phyloP scores from a whole-genome alignment of 2,888 invertebrate genomes.

The Hirudinaria manillensis region DNA sequence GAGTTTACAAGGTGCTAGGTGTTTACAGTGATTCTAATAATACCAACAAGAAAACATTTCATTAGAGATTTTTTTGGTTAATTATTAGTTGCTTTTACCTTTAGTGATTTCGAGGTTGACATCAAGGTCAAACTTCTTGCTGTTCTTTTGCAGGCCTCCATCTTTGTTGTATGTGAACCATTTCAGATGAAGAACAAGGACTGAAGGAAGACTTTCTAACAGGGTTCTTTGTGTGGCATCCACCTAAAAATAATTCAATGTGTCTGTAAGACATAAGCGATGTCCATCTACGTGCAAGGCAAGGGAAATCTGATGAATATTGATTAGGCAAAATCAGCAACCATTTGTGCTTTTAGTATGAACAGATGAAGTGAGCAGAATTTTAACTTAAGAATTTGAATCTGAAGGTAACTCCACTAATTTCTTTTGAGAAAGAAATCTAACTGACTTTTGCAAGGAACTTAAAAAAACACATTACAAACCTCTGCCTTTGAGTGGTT shows the following conservation, averaged over 20 bases:
- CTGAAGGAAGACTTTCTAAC: conserved; percentile 79
- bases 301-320: background rate
- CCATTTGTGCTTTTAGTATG: too few relatives aligned
- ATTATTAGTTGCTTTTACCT: background rate
- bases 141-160: conserved; percentile 82
- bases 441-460: too few relatives aligned
- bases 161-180: conserved; percentile 76
- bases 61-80: background rate
- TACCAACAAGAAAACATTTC: background rate
- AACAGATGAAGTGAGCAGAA: too few relatives aligned
- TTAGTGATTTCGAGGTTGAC: conserved; percentile 61
- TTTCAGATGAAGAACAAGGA: conserved; percentile 83
- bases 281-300: too few relatives aligned
- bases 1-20: too few relatives aligned
- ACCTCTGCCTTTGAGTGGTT: conserved; percentile 74
- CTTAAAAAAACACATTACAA: too few relatives aligned
- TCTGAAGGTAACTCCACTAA: too few relatives aligned
- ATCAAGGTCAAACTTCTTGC: conserved; percentile 80
- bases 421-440: too few relatives aligned
- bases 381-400: too few relatives aligned
- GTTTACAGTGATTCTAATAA: too few relatives aligned
- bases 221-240: conserved; percentile 83
- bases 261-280: too few relatives aligned
- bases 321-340: background rate
- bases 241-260: conserved; percentile 43